Evolutionary conservation across 2,113 vertebrate genomes (phyloP), one percentile per base, ranked within the genome.

Genomic region (Epinephelus cyanopodus): DNA sequence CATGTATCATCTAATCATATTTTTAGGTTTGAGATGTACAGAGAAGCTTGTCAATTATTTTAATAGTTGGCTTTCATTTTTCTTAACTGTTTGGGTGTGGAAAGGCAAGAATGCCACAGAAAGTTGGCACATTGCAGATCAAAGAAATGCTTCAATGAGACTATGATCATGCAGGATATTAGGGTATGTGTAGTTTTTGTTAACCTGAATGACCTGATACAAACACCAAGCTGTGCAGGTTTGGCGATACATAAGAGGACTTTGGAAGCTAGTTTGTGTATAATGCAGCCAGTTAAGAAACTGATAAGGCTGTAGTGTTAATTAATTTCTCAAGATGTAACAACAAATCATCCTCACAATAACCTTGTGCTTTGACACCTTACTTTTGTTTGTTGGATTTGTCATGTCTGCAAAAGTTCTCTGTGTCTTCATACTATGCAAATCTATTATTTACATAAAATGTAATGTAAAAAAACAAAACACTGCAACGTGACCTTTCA

Each of bases 321-420:
- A 17, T 53, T 25, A 42, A 25, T 63, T 64, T 37, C 27, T 29
- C 4, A 14, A 2, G 18, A 56, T 0, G 4, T 21, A 25, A 61
- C 5, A 18, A 27, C 42, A 68, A 33, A 57, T 66, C 18, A n/a
- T 57, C 10, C 29, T 14, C 19, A 8, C 47, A 12, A 14, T 39
- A 13, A 15, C 15, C 61, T 48, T 74, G 62, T 23, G 29, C n/a
- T 21, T 7, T 74, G 45, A 27, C 27, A 47, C n/a, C 67, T 76
- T 66, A 19, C 52, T 65, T 64, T 60, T n/a, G 50, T 54, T 74
- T 81, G 37, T 64, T 71, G 50, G 9, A 79, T 65, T 74, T 61
- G 21, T 21, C 17, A 48, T 54, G 42, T 14, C 47, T 60, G 25
- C 27, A 47, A 13, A 48, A 25, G 27, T 8, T 50, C 25, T 74